Evolutionary conservation across 1,140 invertebrate genomes (phyloP).

Genomic region (Chrysopa pallens): DNA sequence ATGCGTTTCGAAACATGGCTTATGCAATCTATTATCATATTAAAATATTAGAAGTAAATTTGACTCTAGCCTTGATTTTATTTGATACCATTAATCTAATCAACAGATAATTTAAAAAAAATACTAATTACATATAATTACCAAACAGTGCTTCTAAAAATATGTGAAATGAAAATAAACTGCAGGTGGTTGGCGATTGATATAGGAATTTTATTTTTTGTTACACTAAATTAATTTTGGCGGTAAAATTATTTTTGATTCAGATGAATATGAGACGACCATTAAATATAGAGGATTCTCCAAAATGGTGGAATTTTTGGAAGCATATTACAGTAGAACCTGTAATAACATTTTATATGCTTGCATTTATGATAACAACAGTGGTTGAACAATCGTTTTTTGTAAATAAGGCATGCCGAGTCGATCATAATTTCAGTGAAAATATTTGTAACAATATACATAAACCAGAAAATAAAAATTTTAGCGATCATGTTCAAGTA

Average conservation of each 20-base stretch:
- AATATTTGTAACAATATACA: slow-evolving; percentile 43
- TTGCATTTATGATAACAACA: slow-evolving; percentile 57
- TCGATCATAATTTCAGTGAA: slow-evolving; percentile 42
- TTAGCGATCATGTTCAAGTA: slow-evolving; percentile 41
- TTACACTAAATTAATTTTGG: neutral
- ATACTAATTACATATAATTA: no score
- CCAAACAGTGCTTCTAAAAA: no score
- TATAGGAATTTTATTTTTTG: neutral
- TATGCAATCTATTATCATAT: no score
- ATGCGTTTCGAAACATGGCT: no score
- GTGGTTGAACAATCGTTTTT: slow-evolving; percentile 63
- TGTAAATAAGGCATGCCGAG: slow-evolving; percentile 47
- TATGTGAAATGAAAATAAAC: no score
- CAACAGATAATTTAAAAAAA: no score
- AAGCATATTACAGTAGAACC: slow-evolving; percentile 45
- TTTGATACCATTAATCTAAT: no score
- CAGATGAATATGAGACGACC: neutral
- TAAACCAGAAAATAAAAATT: slow-evolving; percentile 25
- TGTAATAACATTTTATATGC: slow-evolving; percentile 61
- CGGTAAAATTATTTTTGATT: neutral
- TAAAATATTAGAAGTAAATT: no score
- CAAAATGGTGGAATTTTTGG: neutral
- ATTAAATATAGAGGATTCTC: neutral
- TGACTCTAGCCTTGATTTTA: no score
- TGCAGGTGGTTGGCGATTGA: no score